Conservation (phyloP, 2,113 vertebrate genomes). For the Rhinolophus ferrumequinum region DNA sequence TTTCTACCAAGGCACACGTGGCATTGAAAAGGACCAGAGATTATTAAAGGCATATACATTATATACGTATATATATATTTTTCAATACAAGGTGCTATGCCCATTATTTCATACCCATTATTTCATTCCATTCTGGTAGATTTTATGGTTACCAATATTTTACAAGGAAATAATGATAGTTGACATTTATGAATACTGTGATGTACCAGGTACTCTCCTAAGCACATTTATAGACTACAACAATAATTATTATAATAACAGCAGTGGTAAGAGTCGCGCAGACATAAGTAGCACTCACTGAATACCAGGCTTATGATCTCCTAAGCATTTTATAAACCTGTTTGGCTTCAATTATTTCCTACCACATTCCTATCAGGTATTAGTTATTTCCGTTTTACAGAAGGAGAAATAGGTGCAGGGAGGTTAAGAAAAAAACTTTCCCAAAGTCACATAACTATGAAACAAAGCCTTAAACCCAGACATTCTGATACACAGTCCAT, state of each 20-base stretch:
- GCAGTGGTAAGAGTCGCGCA: background rate
- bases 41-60: background rate
- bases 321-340: background rate
- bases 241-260: background rate
- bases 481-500: background rate
- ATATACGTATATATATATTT: background rate
- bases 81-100: background rate
- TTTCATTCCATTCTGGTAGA: background rate
- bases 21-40: background rate
- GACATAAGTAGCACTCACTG: background rate
- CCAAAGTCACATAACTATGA: background rate
- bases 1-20: background rate
- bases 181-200: background rate
- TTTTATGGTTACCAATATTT: background rate
- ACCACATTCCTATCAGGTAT: background rate
- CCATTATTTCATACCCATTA: background rate
- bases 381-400: background rate
- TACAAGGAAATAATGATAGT: background rate
- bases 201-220: background rate
- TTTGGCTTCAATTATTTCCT: background rate
- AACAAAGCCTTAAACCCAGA: background rate
- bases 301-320: background rate
- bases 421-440: background rate
- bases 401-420: background rate
- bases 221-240: background rate